Percentiles rank a stretch among this genome's conserved stretches.
Evolutionary conservation across 30 jellyfish, hydroid and myxozoan species (phyloP).

Genomic region (Chrysaora quinquecirrha): DNA sequence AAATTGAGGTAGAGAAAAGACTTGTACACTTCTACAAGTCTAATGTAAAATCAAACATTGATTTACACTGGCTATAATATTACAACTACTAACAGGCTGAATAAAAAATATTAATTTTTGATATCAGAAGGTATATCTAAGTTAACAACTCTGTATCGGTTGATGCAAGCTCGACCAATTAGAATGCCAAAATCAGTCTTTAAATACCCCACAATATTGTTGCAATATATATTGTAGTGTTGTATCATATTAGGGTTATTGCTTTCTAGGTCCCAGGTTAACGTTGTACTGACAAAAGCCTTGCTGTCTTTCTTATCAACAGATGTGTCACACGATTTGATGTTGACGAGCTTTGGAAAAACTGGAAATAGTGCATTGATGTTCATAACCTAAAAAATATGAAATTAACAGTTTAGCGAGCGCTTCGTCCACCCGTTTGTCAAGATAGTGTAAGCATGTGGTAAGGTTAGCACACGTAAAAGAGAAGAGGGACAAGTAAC

Average conservation of each 20-base stretch:
- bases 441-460: not conserved
- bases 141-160: slow-evolving; percentile 28
- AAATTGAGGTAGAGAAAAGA: no score
- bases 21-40: no score
- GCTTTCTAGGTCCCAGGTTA: not conserved
- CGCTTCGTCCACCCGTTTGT: not conserved
- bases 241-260: not conserved
- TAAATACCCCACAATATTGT: no score
- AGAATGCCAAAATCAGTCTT: slow-evolving; percentile 23
- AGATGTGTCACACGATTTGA: not conserved
- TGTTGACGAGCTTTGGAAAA: not conserved
- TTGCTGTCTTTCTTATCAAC: not conserved
- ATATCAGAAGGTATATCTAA: slow-evolving; percentile 7
- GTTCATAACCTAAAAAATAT: not conserved
- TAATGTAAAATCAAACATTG: no score
- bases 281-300: not conserved
- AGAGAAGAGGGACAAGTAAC: not conserved
- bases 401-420: not conserved
- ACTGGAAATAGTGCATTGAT: not conserved
- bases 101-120: no score
- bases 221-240: no score
- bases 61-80: no score
- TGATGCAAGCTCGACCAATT: slow-evolving; percentile 44
- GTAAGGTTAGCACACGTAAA: not conserved
- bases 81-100: slow-evolving; percentile 22